A percentile compares a stretch with the other conserved stretches of the same genome.
Evolutionary conservation across 2,113 vertebrate species (phyloP).

Genomic region (Hylia prasina): DNA sequence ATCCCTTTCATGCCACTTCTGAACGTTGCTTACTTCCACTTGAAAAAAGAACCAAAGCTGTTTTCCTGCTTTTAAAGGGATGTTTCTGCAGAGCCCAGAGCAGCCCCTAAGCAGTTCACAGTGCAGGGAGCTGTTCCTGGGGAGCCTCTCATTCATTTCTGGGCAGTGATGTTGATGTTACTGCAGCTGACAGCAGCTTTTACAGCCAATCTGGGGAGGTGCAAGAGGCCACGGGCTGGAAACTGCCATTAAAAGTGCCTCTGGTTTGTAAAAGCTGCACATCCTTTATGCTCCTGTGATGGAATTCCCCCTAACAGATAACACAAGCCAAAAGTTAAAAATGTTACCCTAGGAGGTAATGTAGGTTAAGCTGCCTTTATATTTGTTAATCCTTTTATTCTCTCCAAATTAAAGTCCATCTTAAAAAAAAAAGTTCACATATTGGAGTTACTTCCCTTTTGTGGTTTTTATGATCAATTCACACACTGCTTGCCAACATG

Average conservation of each 20-base stretch:
- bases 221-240: conserved; percentile 51
- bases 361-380: not conserved
- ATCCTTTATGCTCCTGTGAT: conserved; percentile 48
- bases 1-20: not conserved
- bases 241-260: conserved; percentile 55
- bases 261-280: conserved; percentile 51
- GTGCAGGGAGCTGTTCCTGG: conserved; percentile 9
- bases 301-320: conserved; percentile 28
- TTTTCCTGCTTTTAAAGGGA: not conserved
- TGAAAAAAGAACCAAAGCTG: not conserved
- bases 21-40: not conserved
- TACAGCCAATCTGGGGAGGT: conserved; percentile 40
- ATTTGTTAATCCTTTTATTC: not conserved
- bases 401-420: conserved; percentile 8
- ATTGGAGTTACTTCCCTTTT: not conserved
- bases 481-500: not conserved
- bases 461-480: conserved; percentile 10
- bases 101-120: not conserved
- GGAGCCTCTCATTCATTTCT: conserved; percentile 27
- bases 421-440: not conserved
- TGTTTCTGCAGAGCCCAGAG: not conserved
- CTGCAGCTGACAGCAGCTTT: conserved; percentile 65
- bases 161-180: conserved; percentile 52
- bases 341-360: not conserved
- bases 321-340: conserved; percentile 28